Conservation (phyloP, 1,140 invertebrate genomes). For the Drosophila kohkoa region DNA sequence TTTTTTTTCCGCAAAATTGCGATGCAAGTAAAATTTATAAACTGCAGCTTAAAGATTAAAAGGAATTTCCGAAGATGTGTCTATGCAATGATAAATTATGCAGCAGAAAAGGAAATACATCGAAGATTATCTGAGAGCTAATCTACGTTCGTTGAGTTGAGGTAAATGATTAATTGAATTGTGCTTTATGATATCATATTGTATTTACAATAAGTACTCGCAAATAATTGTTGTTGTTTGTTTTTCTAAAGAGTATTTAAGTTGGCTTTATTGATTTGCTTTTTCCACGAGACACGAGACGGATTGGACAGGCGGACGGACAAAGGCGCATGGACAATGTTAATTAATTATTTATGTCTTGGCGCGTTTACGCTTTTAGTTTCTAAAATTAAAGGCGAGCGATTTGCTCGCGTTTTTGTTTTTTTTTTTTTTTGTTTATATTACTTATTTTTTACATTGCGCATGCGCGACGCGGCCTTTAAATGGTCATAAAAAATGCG, state of each 20-base stretch:
- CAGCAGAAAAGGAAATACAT: neutral
- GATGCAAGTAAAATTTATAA: too few relatives aligned
- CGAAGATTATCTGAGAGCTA: neutral
- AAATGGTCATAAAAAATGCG: constrained; percentile 71
- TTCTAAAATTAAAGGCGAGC: constrained; percentile 64
- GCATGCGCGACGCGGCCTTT: constrained; percentile 62
- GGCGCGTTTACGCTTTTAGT: constrained; percentile 68
- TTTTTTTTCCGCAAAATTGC: too few relatives aligned
- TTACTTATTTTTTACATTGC: constrained; percentile 43
- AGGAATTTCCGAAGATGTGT: too few relatives aligned
- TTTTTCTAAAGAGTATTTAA: neutral
- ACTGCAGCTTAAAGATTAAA: too few relatives aligned
- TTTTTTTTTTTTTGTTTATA: constrained; percentile 25
- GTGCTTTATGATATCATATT: neutral
- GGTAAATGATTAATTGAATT: constrained; percentile 1
- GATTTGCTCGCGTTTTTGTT: constrained; percentile 62
- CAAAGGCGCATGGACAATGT: constrained; percentile 3
- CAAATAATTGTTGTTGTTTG: neutral
- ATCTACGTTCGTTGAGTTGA: neutral
- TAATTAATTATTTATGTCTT: constrained; percentile 73
- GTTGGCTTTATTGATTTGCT: neutral
- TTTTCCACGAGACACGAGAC: neutral
- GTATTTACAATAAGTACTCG: neutral
- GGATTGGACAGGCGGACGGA: neutral
- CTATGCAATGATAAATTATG: too few relatives aligned